Percentiles rank a stretch among this genome's conserved stretches.
These are phyloP conservation scores for Romanogobio albipinnatus DNA, from an alignment of 2,113 vertebrate species.

Conservation along the genomic window DNA sequence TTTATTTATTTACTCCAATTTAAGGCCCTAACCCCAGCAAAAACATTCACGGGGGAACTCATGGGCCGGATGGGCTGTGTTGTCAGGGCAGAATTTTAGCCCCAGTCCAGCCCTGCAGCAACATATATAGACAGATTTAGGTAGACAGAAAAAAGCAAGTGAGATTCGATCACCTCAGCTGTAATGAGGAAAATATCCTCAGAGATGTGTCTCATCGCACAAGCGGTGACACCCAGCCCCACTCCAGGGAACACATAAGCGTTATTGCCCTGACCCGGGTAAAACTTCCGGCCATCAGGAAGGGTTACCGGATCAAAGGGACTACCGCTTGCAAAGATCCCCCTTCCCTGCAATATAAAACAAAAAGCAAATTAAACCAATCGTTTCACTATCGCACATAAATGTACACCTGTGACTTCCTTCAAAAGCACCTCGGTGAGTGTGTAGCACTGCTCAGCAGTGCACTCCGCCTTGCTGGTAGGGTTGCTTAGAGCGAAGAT, in stretches of 20 bases:
- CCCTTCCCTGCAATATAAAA: constrained; percentile 79
- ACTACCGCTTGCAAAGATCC: constrained; percentile 96
- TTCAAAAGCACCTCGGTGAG: constrained; percentile 83
- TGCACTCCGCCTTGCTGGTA: constrained; percentile 97
- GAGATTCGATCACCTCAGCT: constrained; percentile 84
- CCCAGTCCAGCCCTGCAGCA: background rate
- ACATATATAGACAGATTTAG: background rate
- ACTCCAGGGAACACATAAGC: constrained; percentile 96
- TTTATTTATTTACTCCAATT: no score
- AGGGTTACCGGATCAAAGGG: constrained; percentile 93
- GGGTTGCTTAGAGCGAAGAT: constrained; percentile 98
- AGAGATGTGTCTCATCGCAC: constrained; percentile 81
- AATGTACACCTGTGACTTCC: background rate
- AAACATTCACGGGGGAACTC: no score
- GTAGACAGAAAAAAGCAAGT: background rate
- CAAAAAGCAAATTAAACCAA: background rate
- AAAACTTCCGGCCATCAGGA: constrained; percentile 81
- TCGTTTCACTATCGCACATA: background rate
- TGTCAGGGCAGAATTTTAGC: no score
- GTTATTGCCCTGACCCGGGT: constrained; percentile 97
- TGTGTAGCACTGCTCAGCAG: constrained; percentile 93
- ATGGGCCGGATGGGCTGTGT: no score
- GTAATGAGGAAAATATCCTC: constrained; percentile 89
- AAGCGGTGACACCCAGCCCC: constrained; percentile 85
- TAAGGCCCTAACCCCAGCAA: no score